Conservation (phyloP, 2,888 invertebrate genomes). For the Ramazzottius varieornatus region DNA sequence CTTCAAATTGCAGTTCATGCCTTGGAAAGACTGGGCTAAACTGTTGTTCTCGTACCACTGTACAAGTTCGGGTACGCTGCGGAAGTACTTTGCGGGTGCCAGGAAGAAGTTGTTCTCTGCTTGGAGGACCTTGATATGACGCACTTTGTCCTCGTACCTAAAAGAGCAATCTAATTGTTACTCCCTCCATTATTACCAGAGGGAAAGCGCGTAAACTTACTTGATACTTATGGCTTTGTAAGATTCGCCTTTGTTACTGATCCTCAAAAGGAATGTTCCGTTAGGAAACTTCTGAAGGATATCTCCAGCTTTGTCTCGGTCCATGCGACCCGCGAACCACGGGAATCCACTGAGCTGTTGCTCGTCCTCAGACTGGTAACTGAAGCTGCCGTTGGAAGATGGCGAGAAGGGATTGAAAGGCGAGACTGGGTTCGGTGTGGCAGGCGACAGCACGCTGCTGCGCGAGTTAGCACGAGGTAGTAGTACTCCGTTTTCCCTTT, state of each 20-base stretch:
- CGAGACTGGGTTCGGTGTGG: not conserved
- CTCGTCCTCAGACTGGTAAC: not conserved
- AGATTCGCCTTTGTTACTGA: not conserved
- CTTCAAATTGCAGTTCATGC: constrained; percentile 24
- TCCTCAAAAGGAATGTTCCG: not conserved
- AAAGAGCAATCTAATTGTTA: not conserved
- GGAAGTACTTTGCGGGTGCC: not conserved
- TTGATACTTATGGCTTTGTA: not conserved
- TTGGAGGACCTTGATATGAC: not conserved
- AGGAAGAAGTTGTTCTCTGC: not conserved
- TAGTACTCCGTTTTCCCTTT: not conserved
- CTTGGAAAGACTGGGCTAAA: constrained; percentile 59
- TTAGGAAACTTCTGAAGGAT: not conserved
- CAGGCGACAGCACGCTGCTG: not conserved
- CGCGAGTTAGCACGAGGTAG: not conserved
- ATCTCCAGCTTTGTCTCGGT: not conserved
- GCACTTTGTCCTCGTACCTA: not conserved
- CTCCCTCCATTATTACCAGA: not conserved
- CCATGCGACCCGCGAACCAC: not conserved
- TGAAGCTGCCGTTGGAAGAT: not conserved
- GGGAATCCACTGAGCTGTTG: not conserved
- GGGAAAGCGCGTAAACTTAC: not conserved
- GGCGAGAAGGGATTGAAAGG: not conserved
- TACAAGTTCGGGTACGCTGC: constrained; percentile 39
- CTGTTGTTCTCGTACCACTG: constrained; percentile 73